Evolutionary conservation across 2,113 vertebrate genomes (phyloP).

Genomic region (Centrocercus urophasianus): DNA sequence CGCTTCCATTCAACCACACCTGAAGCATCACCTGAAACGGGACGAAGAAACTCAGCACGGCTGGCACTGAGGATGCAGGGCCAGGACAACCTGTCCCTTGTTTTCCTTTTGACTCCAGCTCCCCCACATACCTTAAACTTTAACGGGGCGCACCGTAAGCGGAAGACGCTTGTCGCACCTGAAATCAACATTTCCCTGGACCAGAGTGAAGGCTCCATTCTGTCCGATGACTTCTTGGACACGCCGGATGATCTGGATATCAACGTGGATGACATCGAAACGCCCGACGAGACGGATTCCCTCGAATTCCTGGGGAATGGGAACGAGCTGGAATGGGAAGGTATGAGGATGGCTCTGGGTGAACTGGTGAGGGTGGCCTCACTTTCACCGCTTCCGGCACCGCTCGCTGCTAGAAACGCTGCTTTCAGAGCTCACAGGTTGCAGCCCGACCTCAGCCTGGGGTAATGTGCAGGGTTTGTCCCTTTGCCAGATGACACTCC

Average conservation of each 20-base stretch:
- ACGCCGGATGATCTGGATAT: conserved; percentile 96
- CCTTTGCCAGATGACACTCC: conserved; percentile 89
- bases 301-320: conserved; percentile 94
- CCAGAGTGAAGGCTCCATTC: conserved; percentile 94
- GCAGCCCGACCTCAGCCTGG: not conserved
- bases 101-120: conserved; percentile 72
- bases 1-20: not conserved
- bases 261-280: conserved; percentile 96
- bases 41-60: rapidly evolving
- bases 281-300: conserved; percentile 95
- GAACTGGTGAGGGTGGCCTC: not conserved
- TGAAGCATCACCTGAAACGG: rapidly evolving
- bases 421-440: not conserved
- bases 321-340: conserved; percentile 97
- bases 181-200: conserved; percentile 98
- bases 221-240: conserved; percentile 95
- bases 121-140: conserved; percentile 87
- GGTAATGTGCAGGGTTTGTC: not conserved
- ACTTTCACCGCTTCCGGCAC: not conserved
- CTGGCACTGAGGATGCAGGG: not conserved
- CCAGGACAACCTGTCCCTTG: not conserved
- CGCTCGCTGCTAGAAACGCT: not conserved
- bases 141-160: conserved; percentile 82
- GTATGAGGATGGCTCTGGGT: conserved; percentile 52
- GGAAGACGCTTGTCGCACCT: conserved; percentile 91